Evolutionary conservation across 2,797 vertebrate species (phyloP).

Genomic region (Agapornis canus): DNA sequence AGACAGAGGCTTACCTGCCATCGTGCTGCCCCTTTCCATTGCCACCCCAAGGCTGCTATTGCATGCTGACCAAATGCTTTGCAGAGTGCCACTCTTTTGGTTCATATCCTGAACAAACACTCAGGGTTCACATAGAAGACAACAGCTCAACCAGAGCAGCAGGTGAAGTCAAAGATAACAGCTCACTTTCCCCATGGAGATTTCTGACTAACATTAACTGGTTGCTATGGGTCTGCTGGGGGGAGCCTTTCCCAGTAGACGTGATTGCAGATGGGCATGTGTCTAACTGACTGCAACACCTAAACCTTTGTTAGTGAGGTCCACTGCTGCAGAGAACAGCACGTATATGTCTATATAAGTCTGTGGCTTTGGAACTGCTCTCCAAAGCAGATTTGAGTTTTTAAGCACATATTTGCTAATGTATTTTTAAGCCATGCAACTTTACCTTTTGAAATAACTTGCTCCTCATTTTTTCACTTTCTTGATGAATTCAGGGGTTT

Average conservation of each 20-base stretch:
- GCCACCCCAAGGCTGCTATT: background rate
- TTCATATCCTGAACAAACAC: no score
- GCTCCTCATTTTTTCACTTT: background rate
- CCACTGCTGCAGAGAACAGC: background rate
- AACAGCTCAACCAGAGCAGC: background rate
- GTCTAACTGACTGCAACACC: background rate
- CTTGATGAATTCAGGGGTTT: background rate
- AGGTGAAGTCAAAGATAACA: fast-evolving
- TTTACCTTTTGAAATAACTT: background rate
- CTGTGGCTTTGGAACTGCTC: background rate
- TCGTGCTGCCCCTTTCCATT: background rate
- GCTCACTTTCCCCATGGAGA: background rate
- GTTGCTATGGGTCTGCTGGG: background rate
- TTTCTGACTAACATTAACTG: no score
- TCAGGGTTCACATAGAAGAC: fast-evolving
- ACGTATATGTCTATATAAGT: no score
- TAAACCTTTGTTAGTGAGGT: fast-evolving
- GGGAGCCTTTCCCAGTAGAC: background rate
- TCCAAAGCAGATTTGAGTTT: background rate
- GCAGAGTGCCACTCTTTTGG: background rate
- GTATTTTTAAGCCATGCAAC: background rate
- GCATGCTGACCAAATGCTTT: fast-evolving
- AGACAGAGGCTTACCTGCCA: background rate
- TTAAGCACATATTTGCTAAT: background rate
- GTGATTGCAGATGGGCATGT: background rate